Base-by-base conservation (phyloP, 2,888 invertebrate genomes). In the Ganaspis brasiliensis region DNA sequence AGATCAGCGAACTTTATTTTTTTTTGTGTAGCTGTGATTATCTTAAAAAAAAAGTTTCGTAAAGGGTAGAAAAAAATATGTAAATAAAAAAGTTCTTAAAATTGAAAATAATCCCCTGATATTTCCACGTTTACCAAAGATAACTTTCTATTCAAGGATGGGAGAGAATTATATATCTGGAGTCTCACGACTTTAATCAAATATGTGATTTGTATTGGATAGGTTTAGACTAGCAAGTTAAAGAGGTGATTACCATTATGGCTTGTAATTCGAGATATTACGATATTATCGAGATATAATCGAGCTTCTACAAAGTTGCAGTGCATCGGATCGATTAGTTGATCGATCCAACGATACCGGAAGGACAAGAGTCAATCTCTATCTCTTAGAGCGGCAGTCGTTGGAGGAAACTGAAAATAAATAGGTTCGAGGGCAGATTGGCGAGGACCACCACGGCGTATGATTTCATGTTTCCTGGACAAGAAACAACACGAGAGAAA, bases 281-380 rank as follows among this genome's bases (percentile, higher is more conserved):
- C 61, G 61, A 61, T 61, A 37, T 59, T 59, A 59, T 59, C 31
- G 16, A 31, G 59, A 26, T 59, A 26, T 57, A 24, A 57, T 61
- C 61, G 16, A 61, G 19, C 16, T 37, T 16, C 61, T 10, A 61
- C 61, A 61, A 61, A 35, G 19, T 16, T 37, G n/a, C 59, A 63
- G 59, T 31, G 31, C 31, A 59, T 31, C n/a, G 26, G 31, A 63
- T 63, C 63, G 63, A 63, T 63, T 63, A 63, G 63, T 37, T 40
- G 63, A 63, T 63, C 63, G 10, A 63, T 37, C 63, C 37, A n/a
- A 14, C 12, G 63, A 63, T 63, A 63, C 37, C 19, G 63, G 63
- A 63, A 63, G 63, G 63, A 63, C 37, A 63, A 63, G 63, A 40
- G 63, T 40, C 63, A 63, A 63, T 63, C 61, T 37, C 19, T 12